phyloP scores from a whole-genome alignment of 2,888 invertebrate species.

The Lithosia quadra region DNA sequence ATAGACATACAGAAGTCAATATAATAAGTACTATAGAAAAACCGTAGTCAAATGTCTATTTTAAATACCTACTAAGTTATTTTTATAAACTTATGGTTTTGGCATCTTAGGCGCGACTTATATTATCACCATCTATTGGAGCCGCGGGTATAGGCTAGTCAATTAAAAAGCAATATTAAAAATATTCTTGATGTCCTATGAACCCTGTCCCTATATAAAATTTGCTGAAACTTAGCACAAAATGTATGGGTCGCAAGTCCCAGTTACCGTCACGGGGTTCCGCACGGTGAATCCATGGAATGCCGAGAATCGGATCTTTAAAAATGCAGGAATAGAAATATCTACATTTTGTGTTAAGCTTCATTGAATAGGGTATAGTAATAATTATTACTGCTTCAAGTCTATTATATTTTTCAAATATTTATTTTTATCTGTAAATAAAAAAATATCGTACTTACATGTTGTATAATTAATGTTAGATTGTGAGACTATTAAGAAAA shows the following conservation, averaged over 20 bases:
- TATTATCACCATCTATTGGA: not conserved
- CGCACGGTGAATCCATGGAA: no score
- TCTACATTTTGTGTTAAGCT: not conserved
- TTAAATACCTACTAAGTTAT: constrained; percentile 55
- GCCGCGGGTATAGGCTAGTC: not conserved
- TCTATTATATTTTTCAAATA: constrained; percentile 38
- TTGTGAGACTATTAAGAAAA: constrained; percentile 12
- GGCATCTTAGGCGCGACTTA: not conserved
- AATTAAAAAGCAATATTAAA: constrained; percentile 1
- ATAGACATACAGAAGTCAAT: constrained; percentile 20
- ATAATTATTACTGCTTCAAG: no score
- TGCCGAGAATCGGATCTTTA: no score
- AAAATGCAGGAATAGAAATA: not conserved
- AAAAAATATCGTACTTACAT: constrained; percentile 23
- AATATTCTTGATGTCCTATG: not conserved
- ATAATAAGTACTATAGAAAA: constrained; percentile 33
- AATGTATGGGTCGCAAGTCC: no score
- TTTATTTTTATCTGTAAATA: constrained; percentile 30
- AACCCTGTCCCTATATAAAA: not conserved
- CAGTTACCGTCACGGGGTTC: no score
- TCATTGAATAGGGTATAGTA: not conserved
- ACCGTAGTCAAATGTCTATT: constrained; percentile 57
- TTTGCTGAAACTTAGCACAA: not conserved
- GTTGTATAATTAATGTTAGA: constrained; percentile 17
- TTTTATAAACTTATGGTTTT: not conserved